Conservation (phyloP, 2,797 vertebrate genomes). For the Anomalospiza imberbis region DNA sequence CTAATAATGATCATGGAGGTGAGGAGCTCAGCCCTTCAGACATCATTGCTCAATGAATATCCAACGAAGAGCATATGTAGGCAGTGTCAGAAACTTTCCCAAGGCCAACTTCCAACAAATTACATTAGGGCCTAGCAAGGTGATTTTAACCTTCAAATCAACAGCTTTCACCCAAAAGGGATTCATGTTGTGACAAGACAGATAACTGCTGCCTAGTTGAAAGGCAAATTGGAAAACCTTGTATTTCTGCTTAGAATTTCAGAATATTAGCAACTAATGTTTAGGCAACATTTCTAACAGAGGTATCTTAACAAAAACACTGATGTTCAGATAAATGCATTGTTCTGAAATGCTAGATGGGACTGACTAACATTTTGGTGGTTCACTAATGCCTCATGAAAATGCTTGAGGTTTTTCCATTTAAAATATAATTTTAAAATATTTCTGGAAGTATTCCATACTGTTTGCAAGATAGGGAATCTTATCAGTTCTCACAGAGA, state of each 20-base stretch:
- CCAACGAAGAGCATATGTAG: conserved; percentile 41
- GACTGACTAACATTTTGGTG: background rate
- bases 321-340: conserved; percentile 13
- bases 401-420: background rate
- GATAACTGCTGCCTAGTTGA: conserved; percentile 57
- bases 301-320: conserved; percentile 15
- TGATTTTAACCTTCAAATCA: conserved; percentile 72
- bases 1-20: conserved; percentile 52
- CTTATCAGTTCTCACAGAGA: conserved; percentile 6
- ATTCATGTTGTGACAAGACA: conserved; percentile 70
- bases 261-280: conserved; percentile 25
- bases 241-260: conserved; percentile 51
- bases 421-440: background rate
- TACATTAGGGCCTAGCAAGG: conserved; percentile 61
- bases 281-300: conserved; percentile 25
- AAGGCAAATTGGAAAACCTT: conserved; percentile 45
- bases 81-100: conserved; percentile 72
- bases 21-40: conserved; percentile 64
- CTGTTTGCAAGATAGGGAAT: background rate
- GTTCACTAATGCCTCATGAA: background rate
- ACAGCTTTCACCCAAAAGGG: conserved; percentile 71
- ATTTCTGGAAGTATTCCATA: conserved; percentile 17
- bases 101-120: conserved; percentile 74
- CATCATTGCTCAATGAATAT: conserved; percentile 66
- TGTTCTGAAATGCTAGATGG: conserved; percentile 1